Evolutionary conservation across 2,888 invertebrate species (phyloP).

Genomic region (Argyresthia goedartella): DNA sequence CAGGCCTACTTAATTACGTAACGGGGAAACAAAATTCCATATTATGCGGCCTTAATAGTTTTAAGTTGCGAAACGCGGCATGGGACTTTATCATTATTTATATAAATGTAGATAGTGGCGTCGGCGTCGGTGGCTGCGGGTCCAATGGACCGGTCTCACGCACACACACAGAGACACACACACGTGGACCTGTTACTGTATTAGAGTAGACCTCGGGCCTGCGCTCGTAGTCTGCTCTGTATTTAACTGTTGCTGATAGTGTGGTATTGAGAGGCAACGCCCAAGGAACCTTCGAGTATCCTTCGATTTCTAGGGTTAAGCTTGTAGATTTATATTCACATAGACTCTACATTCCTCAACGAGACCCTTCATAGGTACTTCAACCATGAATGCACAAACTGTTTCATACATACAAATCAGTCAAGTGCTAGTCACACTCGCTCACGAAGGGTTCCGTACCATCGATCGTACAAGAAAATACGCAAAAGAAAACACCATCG

Average conservation of each 20-base stretch:
- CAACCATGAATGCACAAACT: no score
- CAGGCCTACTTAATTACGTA: constrained; percentile 30
- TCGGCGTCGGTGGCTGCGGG: constrained; percentile 35
- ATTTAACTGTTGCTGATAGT: background rate
- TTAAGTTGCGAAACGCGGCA: constrained; percentile 50
- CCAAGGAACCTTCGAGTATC: background rate
- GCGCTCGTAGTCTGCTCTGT: constrained; percentile 8
- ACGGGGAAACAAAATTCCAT: constrained; percentile 39
- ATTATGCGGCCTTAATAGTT: constrained; percentile 36
- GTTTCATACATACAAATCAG: no score
- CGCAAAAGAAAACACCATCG: no score
- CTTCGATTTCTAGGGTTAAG: no score
- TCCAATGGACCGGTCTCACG: constrained; percentile 42
- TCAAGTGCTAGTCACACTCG: no score
- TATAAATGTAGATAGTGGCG: constrained; percentile 54
- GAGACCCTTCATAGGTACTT: no score
- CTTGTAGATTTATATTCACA: no score
- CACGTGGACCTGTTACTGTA: constrained; percentile 6
- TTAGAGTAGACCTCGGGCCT: constrained; percentile 27
- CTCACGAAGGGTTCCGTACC: no score
- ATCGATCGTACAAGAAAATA: no score
- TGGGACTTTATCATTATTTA: constrained; percentile 50
- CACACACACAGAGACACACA: constrained; percentile 22
- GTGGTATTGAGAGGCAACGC: background rate
- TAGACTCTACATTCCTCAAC: no score